Base-by-base conservation (phyloP, 2,113 vertebrate species). In the Tursiops truncatus region DNA sequence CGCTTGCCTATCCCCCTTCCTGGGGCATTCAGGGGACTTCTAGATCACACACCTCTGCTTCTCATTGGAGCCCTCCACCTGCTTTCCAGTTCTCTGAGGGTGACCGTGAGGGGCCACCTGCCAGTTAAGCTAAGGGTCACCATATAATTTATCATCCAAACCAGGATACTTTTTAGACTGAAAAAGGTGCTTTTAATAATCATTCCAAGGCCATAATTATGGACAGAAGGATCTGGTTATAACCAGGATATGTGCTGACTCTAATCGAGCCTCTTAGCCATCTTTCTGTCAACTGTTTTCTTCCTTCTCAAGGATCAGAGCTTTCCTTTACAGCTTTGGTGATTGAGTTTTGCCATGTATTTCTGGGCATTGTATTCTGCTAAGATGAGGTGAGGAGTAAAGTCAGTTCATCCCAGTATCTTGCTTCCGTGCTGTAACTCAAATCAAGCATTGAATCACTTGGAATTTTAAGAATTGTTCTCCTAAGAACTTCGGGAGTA, bases 301-400 rank as follows among this genome's bases (percentile, higher is more conserved):
- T 86, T 94, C 60, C 10, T 92, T 95, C 11, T 85, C 67, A 53
- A 67, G 25, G 26, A 47, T n/a, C 47, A 67, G 68, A 38, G 47
- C 67, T 95, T 92, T 63, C 62, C 8, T 87, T 15, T 50, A 25
- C 6, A 71, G 20, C 6, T 7, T 31, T 9, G 63, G 25, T 88
- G 25, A 36, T 31, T 71, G 28, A 33, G 33, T 13, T 63, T 28
- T 74, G 18, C 7, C 17, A 13, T 26, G 36, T 91, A 28, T 62
- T 47, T 89, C 50, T 44, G 44, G 4, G 18, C 38, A 8, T 17
- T 56, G 0, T 8, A 38, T 11, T 60, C 18, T 87, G 36, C 31
- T 84, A 63, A 56, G 13, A 67, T 68, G n/a, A 90, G 60, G 8
- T 28, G 25, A 47, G 13, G 25, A 56, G 21, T 21, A 63, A 13